phyloP scores from a whole-genome alignment of 2,888 invertebrate genomes.

The Gymnoscelis rufifasciata region DNA sequence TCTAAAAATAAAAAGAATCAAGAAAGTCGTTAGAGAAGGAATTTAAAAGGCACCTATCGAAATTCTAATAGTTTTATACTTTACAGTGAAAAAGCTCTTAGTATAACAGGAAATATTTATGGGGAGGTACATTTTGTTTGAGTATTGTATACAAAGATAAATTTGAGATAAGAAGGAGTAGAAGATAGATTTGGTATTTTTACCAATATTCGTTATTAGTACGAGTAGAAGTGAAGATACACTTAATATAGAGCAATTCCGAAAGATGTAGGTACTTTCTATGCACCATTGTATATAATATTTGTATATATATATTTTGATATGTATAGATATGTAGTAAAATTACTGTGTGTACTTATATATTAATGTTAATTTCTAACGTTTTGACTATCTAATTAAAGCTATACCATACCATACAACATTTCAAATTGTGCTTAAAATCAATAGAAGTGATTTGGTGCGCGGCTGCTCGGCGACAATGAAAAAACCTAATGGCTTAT shows the following conservation, averaged over 20 bases:
- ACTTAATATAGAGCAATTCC: too few species aligned
- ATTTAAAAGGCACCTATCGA: constrained; percentile 17
- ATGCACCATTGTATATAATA: too few species aligned
- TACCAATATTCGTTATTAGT: background rate
- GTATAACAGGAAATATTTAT: background rate
- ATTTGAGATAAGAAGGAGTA: too few species aligned
- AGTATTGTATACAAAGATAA: too few species aligned
- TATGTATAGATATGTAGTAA: too few species aligned
- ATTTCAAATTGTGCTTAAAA: constrained; percentile 63
- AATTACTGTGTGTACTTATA: constrained; percentile 31
- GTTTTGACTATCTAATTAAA: constrained; percentile 64
- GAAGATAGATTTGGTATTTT: too few species aligned
- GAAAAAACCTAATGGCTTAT: background rate
- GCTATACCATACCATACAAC: constrained; percentile 78
- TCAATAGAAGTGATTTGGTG: constrained; percentile 37
- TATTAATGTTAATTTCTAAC: constrained; percentile 49
- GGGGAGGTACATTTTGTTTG: background rate
- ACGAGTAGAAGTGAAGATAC: too few species aligned
- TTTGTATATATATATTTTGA: too few species aligned
- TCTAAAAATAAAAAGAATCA: background rate
- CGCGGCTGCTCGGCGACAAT: constrained; percentile 32
- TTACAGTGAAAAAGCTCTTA: constrained; percentile 8
- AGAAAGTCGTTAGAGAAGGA: constrained; percentile 13
- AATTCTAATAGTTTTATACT: constrained; percentile 13
- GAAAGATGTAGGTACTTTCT: too few species aligned